Percentiles rank a stretch among this genome's conserved stretches.
These are phyloP conservation scores for Pristionchus entomophagus DNA, from an alignment of 2,888 invertebrate species.

Conservation along the genomic window DNA sequence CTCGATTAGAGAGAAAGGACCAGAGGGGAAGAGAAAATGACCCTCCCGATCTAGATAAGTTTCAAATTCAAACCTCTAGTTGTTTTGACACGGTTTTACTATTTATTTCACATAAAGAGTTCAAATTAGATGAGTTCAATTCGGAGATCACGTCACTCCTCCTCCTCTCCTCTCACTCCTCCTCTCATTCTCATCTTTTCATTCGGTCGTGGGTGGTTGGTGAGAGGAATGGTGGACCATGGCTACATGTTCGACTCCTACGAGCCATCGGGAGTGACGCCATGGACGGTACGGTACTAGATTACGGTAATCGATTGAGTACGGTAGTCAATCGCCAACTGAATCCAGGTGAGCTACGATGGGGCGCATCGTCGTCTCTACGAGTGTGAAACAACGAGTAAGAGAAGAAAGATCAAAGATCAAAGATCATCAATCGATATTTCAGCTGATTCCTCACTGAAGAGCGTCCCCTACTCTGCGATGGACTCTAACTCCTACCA, in stretches of 20 bases:
- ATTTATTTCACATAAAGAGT: too few species aligned
- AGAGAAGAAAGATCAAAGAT: conserved; percentile 19
- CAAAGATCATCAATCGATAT: neutral
- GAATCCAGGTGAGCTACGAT: conserved; percentile 13
- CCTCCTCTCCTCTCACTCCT: neutral
- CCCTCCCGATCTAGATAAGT: neutral
- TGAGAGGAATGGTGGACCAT: neutral
- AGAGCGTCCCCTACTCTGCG: conserved; percentile 26
- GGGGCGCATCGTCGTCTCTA: neutral
- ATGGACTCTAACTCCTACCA: neutral
- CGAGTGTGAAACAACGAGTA: neutral
- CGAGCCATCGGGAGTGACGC: neutral
- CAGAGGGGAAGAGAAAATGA: neutral
- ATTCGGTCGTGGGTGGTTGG: neutral
- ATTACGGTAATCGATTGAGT: conserved; percentile 1
- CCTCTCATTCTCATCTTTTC: neutral
- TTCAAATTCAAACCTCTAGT: too few species aligned
- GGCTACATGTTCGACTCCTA: conserved; percentile 18
- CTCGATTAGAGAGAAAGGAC: neutral
- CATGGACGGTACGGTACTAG: conserved; percentile 14
- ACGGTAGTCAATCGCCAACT: neutral
- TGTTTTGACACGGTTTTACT: too few species aligned
- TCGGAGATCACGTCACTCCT: neutral
- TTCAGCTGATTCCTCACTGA: neutral
- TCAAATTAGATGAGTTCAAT: neutral